Percentiles rank a stretch among this genome's conserved stretches.
These are phyloP conservation scores for Hololepta plana DNA, from an alignment of 2,888 invertebrate genomes.

Conservation along the genomic window DNA sequence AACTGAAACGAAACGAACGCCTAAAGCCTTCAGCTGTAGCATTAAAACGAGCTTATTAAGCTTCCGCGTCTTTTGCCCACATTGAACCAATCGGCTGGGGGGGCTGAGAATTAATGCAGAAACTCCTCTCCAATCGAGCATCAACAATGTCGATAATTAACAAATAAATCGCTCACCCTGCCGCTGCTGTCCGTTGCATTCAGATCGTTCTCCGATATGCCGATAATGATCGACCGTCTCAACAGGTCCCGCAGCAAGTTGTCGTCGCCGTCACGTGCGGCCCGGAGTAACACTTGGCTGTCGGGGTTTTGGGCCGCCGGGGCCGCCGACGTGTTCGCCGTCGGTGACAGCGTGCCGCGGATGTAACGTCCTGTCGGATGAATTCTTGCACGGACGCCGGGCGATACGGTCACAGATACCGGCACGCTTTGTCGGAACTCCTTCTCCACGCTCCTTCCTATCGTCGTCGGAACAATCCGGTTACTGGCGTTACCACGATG, in stretches of 20 bases:
- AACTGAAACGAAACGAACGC: too few relatives aligned
- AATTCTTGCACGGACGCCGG: conserved; percentile 20
- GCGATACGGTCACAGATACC: conserved; percentile 19
- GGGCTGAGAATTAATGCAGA: too few relatives aligned
- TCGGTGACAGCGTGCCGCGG: conserved; percentile 28
- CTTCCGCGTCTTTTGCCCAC: too few relatives aligned
- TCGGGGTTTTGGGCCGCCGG: conserved; percentile 17
- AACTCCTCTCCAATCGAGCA: too few relatives aligned
- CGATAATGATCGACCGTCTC: conserved; percentile 23
- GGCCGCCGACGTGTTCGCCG: conserved; percentile 21
- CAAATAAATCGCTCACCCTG: conserved; percentile 29
- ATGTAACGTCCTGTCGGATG: conserved; percentile 25
- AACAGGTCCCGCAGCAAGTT: conserved; percentile 26
- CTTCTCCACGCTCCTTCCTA: conserved; percentile 1
- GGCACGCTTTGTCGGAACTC: conserved; percentile 6
- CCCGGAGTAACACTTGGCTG: conserved; percentile 29
- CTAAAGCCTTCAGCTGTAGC: too few relatives aligned
- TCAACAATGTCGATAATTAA: too few relatives aligned
- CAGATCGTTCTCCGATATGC: conserved; percentile 27
- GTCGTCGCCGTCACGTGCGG: conserved; percentile 35
- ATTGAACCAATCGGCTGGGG: too few relatives aligned
- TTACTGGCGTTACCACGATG: conserved; percentile 1
- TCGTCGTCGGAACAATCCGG: conserved; percentile 1
- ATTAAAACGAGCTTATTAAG: too few relatives aligned
- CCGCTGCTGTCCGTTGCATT: conserved; percentile 37